phyloP scores from a whole-genome alignment of 2,888 invertebrate species.

The Teinopalpus imperialis region DNA sequence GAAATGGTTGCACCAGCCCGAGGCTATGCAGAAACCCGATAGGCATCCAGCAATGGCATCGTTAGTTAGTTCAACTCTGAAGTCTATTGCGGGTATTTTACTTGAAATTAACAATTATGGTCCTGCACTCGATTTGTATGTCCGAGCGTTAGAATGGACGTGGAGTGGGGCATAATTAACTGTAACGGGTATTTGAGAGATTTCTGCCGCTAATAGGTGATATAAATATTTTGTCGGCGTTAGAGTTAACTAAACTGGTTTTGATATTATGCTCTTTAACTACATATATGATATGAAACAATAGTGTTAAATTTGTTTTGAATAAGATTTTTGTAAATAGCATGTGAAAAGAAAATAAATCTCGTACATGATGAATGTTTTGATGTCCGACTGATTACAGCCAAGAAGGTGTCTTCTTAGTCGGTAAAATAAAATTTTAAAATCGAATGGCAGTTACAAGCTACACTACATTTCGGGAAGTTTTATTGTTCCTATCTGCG shows the following conservation, averaged over 20 bases:
- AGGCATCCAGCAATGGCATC: slow-evolving; percentile 76
- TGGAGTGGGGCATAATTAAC: slow-evolving; percentile 33
- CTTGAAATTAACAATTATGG: slow-evolving; percentile 79
- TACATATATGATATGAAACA: too few species aligned
- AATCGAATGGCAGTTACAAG: too few species aligned
- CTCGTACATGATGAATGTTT: too few species aligned
- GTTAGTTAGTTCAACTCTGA: slow-evolving; percentile 72
- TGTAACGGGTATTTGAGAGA: slow-evolving; percentile 38
- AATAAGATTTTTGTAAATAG: too few species aligned
- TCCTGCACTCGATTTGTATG: slow-evolving; percentile 67
- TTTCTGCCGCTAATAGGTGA: slow-evolving; percentile 29
- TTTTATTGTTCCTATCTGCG: too few species aligned
- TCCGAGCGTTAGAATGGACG: slow-evolving; percentile 44
- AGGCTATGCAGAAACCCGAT: slow-evolving; percentile 70
- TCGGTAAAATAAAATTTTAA: too few species aligned
- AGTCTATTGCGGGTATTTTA: slow-evolving; percentile 74
- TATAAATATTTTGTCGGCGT: slow-evolving; percentile 11
- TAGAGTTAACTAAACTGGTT: not conserved
- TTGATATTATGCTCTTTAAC: too few species aligned
- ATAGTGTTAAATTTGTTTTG: too few species aligned
- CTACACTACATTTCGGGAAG: too few species aligned
- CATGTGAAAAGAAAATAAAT: too few species aligned
- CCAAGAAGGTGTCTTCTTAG: too few species aligned
- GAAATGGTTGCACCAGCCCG: slow-evolving; percentile 35
- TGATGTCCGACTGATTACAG: too few species aligned